Percentiles rank a stretch among this genome's conserved stretches.
phyloP scores from a whole-genome alignment of 2,113 vertebrate species.

The Eulacestoma nigropectus region DNA sequence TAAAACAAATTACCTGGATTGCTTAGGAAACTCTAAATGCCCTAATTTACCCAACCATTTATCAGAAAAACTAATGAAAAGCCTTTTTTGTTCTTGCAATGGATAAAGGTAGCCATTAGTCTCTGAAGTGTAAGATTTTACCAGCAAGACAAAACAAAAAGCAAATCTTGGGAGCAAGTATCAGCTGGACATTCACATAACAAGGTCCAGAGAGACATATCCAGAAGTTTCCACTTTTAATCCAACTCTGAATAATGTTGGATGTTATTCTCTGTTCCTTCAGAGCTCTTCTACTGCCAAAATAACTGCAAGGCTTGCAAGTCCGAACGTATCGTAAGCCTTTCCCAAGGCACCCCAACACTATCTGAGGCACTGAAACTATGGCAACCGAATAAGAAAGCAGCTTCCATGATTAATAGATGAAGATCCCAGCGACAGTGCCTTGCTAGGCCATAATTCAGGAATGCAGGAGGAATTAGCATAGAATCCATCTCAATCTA shows the following conservation, averaged over 20 bases:
- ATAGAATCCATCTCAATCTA: conserved; percentile 58
- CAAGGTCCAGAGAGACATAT: conserved; percentile 74
- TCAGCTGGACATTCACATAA: conserved; percentile 72
- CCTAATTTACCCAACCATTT: conserved; percentile 47
- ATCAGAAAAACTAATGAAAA: conserved; percentile 49
- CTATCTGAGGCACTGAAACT: conserved; percentile 95
- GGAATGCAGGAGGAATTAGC: conserved; percentile 69
- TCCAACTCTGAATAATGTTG: conserved; percentile 63
- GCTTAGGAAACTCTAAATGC: conserved; percentile 20
- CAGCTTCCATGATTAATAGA: conserved; percentile 99
- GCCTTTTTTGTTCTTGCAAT: neutral
- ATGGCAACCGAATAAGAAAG: conserved; percentile 99
- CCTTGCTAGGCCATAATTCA: conserved; percentile 81
- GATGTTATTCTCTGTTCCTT: conserved; percentile 59
- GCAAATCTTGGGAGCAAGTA: conserved; percentile 59
- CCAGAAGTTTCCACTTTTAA: conserved; percentile 70
- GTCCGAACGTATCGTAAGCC: conserved; percentile 74
- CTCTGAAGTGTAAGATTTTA: conserved; percentile 39
- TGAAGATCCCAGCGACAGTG: conserved; percentile 88
- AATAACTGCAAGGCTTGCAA: conserved; percentile 76
- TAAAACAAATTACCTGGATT: conserved; percentile 45
- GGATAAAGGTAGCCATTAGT: conserved; percentile 59
- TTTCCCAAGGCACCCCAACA: conserved; percentile 90
- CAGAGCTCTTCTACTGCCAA: conserved; percentile 61
- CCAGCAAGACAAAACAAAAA: conserved; percentile 49